These are phyloP conservation scores for Zhuqinia jingwanae DNA, from an alignment of 2,888 invertebrate genomes.

Conservation along the genomic window DNA sequence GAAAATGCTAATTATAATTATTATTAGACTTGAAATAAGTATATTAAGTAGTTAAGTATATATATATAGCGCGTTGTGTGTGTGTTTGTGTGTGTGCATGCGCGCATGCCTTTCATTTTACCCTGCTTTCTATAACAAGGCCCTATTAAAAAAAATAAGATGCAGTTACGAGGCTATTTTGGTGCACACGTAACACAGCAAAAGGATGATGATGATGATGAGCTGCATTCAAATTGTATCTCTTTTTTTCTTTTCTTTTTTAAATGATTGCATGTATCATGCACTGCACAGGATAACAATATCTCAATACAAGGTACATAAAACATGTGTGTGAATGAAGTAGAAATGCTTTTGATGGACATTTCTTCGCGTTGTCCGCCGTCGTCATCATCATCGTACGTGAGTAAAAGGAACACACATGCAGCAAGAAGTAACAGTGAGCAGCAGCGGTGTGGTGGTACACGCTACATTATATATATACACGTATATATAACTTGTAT, in stretches of 20 bases:
- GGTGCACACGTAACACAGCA: neutral
- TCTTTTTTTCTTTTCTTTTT: no score
- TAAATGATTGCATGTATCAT: conserved; percentile 59
- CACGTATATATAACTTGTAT: no score
- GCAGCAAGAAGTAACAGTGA: neutral
- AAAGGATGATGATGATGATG: no score
- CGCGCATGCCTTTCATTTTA: neutral
- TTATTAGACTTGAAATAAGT: neutral
- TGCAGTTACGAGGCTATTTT: neutral
- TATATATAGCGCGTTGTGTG: neutral
- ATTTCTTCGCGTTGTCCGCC: conserved; percentile 8
- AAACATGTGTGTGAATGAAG: neutral
- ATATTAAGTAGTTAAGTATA: neutral
- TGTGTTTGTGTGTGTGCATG: neutral
- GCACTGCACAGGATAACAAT: conserved; percentile 21
- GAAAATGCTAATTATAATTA: conserved; percentile 57
- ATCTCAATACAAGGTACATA: neutral
- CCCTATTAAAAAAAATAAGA: no score
- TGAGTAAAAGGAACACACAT: conserved; percentile 58
- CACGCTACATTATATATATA: neutral
- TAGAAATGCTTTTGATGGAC: conserved; percentile 11
- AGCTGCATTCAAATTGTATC: conserved; percentile 9
- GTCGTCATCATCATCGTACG: neutral
- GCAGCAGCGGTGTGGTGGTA: no score
- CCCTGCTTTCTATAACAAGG: neutral